Conservation (phyloP, 2,888 invertebrate species). For the Cheilosia urbana region DNA sequence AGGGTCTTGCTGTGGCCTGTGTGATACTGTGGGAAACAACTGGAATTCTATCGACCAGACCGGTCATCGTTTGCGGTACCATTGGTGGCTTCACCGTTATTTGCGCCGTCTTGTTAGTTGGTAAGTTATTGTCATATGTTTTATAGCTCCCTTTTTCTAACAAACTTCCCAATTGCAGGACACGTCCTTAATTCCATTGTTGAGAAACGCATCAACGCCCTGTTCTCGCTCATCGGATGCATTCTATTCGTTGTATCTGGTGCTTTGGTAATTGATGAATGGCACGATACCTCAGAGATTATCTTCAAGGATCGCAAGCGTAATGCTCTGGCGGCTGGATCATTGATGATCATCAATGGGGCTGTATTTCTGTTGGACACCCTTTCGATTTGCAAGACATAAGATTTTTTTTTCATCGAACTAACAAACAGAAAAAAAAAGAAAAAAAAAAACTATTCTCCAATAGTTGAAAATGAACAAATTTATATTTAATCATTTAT, state of each 20-base stretch:
- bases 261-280: constrained; percentile 81
- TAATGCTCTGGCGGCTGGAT: constrained; percentile 81
- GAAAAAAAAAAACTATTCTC: neutral
- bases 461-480: constrained; percentile 63
- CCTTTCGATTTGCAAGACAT: constrained; percentile 82
- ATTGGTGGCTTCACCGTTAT: constrained; percentile 81
- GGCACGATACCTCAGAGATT: constrained; percentile 79
- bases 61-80: constrained; percentile 81
- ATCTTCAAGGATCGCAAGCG: constrained; percentile 80
- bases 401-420: constrained; percentile 71
- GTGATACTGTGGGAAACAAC: constrained; percentile 80
- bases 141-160: neutral
- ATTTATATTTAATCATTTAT: constrained; percentile 54
- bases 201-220: constrained; percentile 82
- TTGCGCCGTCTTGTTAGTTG: constrained; percentile 80
- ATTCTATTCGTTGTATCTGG: constrained; percentile 81
- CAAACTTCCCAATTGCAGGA: constrained; percentile 75
- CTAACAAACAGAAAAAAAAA: constrained; percentile 2
- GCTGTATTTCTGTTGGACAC: constrained; percentile 82
- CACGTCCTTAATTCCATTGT: constrained; percentile 80
- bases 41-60: constrained; percentile 76
- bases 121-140: constrained; percentile 63
- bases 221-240: constrained; percentile 81
- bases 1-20: constrained; percentile 82
- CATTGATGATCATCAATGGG: constrained; percentile 82